A percentile compares a stretch with the other conserved stretches of the same genome.
Evolutionary conservation across 2,888 invertebrate species (phyloP).

Genomic region (Cheilosia pagana): DNA sequence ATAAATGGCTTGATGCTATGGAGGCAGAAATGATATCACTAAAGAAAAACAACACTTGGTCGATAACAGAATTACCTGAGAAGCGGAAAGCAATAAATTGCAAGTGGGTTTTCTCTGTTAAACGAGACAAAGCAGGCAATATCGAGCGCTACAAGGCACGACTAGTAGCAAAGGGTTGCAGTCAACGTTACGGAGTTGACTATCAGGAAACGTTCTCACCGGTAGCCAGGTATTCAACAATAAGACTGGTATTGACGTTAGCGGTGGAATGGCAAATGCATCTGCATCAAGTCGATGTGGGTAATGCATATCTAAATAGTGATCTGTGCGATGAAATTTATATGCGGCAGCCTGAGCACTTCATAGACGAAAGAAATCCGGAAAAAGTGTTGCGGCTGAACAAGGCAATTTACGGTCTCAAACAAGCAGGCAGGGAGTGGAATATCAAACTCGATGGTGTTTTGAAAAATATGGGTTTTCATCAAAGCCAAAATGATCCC

Average conservation of each 20-base stretch:
- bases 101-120: conserved; percentile 39
- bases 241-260: conserved; percentile 60
- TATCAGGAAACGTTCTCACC: conserved; percentile 74
- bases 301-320: conserved; percentile 44
- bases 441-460: conserved; percentile 40
- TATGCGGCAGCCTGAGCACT: conserved; percentile 45
- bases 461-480: conserved; percentile 34
- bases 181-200: conserved; percentile 64
- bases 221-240: conserved; percentile 54
- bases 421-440: conserved; percentile 42
- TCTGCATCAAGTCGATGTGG: conserved; percentile 24
- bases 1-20: not conserved
- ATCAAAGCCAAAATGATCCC: conserved; percentile 40
- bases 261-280: conserved; percentile 49
- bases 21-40: conserved; percentile 38
- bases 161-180: conserved; percentile 60
- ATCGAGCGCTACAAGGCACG: conserved; percentile 38
- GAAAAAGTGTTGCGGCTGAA: conserved; percentile 61
- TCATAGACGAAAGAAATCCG: conserved; percentile 35
- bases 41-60: conserved; percentile 13
- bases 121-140: conserved; percentile 48
- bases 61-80: conserved; percentile 43
- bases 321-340: conserved; percentile 40
- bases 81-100: conserved; percentile 37
- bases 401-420: conserved; percentile 42